A percentile compares a stretch with the other conserved stretches of the same genome.
These are phyloP conservation scores for Ditula angustiorana DNA, from an alignment of 2,888 invertebrate genomes.

Conservation along the genomic window DNA sequence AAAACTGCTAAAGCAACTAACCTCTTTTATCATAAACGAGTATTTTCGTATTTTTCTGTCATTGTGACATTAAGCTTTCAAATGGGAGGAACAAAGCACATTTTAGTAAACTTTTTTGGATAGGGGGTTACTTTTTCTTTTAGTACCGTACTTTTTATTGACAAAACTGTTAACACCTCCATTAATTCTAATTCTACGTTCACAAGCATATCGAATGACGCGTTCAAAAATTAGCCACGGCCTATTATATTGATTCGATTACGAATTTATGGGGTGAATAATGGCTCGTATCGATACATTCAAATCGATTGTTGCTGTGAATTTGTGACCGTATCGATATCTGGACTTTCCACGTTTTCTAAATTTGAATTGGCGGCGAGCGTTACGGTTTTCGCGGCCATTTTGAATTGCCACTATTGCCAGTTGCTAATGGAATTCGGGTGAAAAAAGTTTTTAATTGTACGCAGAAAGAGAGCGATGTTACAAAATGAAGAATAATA, in stretches of 20 bases:
- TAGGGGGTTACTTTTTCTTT: too few relatives aligned
- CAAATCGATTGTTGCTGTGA: slow-evolving; percentile 67
- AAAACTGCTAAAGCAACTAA: too few relatives aligned
- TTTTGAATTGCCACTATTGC: too few relatives aligned
- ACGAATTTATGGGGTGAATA: slow-evolving; percentile 82
- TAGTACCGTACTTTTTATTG: slow-evolving; percentile 34
- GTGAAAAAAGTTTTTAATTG: too few relatives aligned
- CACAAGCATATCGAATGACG: slow-evolving; percentile 67
- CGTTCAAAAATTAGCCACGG: slow-evolving; percentile 77
- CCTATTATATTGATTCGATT: slow-evolving; percentile 81
- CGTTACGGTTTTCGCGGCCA: slow-evolving; percentile 29
- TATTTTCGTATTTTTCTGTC: too few relatives aligned
- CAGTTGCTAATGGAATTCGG: too few relatives aligned
- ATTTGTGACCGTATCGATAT: slow-evolving; percentile 64
- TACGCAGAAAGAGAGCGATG: too few relatives aligned
- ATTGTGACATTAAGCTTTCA: too few relatives aligned
- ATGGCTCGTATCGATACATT: slow-evolving; percentile 71
- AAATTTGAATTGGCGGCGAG: slow-evolving; percentile 29
- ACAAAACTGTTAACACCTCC: slow-evolving; percentile 51
- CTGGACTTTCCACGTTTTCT: slow-evolving; percentile 56
- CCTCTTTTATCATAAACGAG: too few relatives aligned
- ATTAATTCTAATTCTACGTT: slow-evolving; percentile 54
- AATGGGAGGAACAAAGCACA: too few relatives aligned
- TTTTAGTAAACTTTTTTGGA: too few relatives aligned
- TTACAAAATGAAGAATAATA: too few relatives aligned